Evolutionary conservation across 64 coral and sea anemone genomes (phyloP), one percentile per base, ranked within the genome.

Genomic region (Stichodactyla mertensii): DNA sequence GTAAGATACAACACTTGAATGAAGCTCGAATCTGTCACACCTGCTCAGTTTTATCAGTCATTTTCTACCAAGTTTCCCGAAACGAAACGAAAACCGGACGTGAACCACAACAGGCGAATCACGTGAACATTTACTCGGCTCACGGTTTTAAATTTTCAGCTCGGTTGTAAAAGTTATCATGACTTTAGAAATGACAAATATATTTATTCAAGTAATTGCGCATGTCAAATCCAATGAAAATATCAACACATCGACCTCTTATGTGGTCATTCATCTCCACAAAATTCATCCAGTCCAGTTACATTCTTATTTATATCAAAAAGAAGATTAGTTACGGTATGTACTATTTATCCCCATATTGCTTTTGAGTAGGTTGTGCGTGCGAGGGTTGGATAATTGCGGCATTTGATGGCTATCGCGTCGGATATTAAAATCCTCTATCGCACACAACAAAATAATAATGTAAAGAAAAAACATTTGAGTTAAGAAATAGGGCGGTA

Each of bases 191-290:
- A 74, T 74, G 69, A 74, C 69, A 74, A 74, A 74, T 74, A 74
- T 31, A 4, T 74, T 74, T n/a, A 8, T 27, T 74, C 7, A 74
- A 27, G 24, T 31, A 74, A 74, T 74, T 31, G 69, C 69, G 24
- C 69, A 74, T 74, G 69, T 74, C 69, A 74, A 74, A 74, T 74
- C 69, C 69, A 74, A 74, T 74, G 69, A 74, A n/a, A 74, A 27
- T 74, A 74, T 74, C 69, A 28, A 74, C 69, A 74, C 69, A 31
- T 31, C 27, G 69, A 31, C 69, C 69, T 2, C 0, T 26, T 36
- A 74, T 31, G 14, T 36, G 69, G 69, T 31, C 69, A 74, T 74
- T 74, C 69, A 74, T 19, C 69, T 66, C 62, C 62, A n/a, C 22
- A 66, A 7, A 6, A 66, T 66, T 74, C 24, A 74, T 31, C 27